phyloP scores from a whole-genome alignment of 2,113 vertebrate genomes.

The Turdus rufiventris region DNA sequence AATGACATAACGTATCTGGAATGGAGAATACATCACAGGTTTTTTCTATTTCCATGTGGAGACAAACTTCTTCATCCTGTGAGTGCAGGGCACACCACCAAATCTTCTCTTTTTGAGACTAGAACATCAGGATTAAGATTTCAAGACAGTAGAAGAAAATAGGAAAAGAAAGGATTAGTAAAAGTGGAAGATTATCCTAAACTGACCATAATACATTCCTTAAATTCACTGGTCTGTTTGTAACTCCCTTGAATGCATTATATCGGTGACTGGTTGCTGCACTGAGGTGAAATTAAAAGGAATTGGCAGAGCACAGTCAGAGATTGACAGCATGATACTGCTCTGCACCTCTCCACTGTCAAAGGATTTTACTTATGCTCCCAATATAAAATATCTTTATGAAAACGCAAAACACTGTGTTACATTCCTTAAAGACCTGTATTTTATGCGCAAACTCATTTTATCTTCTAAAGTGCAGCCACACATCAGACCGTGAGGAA shows the following conservation, averaged over 20 bases:
- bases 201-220: background rate
- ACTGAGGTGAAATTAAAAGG: background rate
- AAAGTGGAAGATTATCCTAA: background rate
- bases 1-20: background rate
- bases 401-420: background rate
- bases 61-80: background rate
- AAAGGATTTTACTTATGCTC: background rate
- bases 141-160: background rate
- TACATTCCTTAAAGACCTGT: background rate
- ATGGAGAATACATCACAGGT: fast-evolving
- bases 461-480: background rate
- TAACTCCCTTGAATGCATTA: background rate
- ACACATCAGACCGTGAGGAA: background rate
- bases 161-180: background rate
- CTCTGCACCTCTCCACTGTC: background rate
- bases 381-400: background rate
- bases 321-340: background rate
- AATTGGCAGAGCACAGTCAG: background rate
- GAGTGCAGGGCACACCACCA: background rate
- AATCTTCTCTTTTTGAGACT: background rate
- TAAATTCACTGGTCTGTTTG: background rate
- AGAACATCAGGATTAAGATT: background rate
- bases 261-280: background rate
- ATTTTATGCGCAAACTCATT: background rate
- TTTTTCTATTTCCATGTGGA: background rate